phyloP scores from a whole-genome alignment of 2,888 invertebrate species.

The Ectobius pallidus region DNA sequence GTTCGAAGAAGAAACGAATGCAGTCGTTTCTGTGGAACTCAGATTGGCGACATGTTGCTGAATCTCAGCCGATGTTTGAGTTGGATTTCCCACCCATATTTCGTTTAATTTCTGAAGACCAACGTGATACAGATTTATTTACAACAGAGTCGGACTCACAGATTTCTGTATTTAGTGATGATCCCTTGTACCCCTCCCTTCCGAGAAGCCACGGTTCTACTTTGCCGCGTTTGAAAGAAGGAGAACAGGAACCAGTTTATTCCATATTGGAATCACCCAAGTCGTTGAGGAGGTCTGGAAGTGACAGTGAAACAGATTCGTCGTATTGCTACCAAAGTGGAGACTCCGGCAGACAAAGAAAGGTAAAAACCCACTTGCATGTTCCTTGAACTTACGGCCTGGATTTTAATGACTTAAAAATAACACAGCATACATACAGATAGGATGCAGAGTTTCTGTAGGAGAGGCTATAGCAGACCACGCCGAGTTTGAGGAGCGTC shows the following conservation, averaged over 20 bases:
- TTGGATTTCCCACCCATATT: background rate
- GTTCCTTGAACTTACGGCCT: too few relatives aligned
- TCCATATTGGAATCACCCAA: constrained; percentile 26
- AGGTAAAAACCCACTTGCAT: too few relatives aligned
- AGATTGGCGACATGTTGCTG: constrained; percentile 39
- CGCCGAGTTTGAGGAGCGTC: too few relatives aligned
- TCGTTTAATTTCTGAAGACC: background rate
- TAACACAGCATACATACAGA: too few relatives aligned
- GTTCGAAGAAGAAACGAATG: constrained; percentile 35
- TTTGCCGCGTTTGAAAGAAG: constrained; percentile 32
- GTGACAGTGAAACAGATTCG: too few relatives aligned
- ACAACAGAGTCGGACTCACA: background rate
- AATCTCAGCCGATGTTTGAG: background rate
- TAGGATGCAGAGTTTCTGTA: too few relatives aligned
- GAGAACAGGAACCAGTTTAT: constrained; percentile 32
- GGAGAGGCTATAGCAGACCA: too few relatives aligned
- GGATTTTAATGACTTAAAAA: too few relatives aligned
- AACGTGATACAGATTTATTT: background rate
- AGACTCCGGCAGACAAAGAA: too few relatives aligned
- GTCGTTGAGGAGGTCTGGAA: background rate
- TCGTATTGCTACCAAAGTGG: too few relatives aligned
- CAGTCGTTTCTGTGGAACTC: constrained; percentile 48
- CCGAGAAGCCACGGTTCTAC: constrained; percentile 16
- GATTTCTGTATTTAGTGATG: too few relatives aligned
- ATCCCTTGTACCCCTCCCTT: background rate